These are phyloP conservation scores for Zoroaster sp. DNA, from an alignment of 53 echinoderm and acorn worm genomes.

Conservation along the genomic window DNA sequence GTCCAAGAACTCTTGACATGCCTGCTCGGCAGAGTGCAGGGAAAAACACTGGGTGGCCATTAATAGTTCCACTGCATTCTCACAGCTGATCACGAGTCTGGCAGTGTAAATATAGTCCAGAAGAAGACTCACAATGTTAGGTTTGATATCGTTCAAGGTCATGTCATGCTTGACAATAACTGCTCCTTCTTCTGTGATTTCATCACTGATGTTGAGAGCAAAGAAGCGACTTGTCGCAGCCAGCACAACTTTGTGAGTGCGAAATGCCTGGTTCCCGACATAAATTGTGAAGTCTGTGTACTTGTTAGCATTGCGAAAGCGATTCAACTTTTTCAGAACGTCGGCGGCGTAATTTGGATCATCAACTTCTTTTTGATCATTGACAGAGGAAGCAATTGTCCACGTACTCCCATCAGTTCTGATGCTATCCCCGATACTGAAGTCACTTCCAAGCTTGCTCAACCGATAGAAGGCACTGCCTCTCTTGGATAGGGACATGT, in stretches of 20 bases:
- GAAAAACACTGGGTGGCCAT: conserved; percentile 85
- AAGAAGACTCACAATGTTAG: conserved; percentile 80
- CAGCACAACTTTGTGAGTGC: conserved; percentile 91
- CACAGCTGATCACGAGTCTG: conserved; percentile 84
- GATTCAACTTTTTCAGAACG: conserved; percentile 83
- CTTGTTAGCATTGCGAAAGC: conserved; percentile 68
- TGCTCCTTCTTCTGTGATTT: conserved; percentile 79
- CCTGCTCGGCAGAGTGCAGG: conserved; percentile 93
- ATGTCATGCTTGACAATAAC: conserved; percentile 77
- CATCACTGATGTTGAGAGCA: conserved; percentile 80
- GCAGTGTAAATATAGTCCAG: conserved; percentile 95
- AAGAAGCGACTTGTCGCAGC: conserved; percentile 94
- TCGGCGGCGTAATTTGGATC: conserved; percentile 98
- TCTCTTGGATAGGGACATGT: conserved; percentile 83
- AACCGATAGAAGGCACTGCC: conserved; percentile 90
- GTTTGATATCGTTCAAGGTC: conserved; percentile 78
- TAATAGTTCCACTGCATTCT: conserved; percentile 77
- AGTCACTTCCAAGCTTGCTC: conserved; percentile 87
- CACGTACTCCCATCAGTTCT: conserved; percentile 93
- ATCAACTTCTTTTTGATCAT: conserved; percentile 83
- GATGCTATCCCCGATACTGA: conserved; percentile 83
- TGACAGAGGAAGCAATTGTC: conserved; percentile 86
- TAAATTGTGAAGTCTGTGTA: conserved; percentile 89
- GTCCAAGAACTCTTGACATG: conserved; percentile 90
- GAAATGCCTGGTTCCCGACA: conserved; percentile 73